Evolutionary conservation across 2,888 invertebrate genomes (phyloP).

Genomic region (Ennomos erosarius): DNA sequence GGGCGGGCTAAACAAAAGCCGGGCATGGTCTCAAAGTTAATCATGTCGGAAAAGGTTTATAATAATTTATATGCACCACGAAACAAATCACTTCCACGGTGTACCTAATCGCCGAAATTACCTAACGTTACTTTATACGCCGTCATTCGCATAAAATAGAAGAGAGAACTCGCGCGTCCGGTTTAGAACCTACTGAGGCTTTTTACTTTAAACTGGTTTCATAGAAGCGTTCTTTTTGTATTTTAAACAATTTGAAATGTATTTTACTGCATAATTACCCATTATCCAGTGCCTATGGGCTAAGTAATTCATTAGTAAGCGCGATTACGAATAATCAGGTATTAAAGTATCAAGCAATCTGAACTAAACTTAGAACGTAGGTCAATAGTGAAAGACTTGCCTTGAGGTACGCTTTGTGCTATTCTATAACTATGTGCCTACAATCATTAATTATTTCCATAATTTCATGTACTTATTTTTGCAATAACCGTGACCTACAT

Average conservation of each 20-base stretch:
- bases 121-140: slow-evolving; percentile 51
- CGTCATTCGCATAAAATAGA: slow-evolving; percentile 49
- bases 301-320: too few relatives aligned
- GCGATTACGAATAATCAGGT: too few relatives aligned
- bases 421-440: neutral
- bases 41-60: slow-evolving; percentile 18
- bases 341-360: too few relatives aligned
- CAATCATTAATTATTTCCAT: slow-evolving; percentile 2
- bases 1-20: too few relatives aligned
- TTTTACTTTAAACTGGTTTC: slow-evolving; percentile 50
- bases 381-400: slow-evolving; percentile 23
- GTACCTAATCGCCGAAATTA: slow-evolving; percentile 50
- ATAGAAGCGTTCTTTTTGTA: slow-evolving; percentile 38
- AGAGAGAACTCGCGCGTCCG: slow-evolving; percentile 55
- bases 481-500: slow-evolving; percentile 6
- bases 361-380: slow-evolving; percentile 1
- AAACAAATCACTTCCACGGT: slow-evolving; percentile 51
- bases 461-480: slow-evolving; percentile 8
- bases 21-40: too few relatives aligned
- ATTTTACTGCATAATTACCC: slow-evolving; percentile 2
- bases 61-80: slow-evolving; percentile 48
- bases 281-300: too few relatives aligned
- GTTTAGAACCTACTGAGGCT: slow-evolving; percentile 46
- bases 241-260: slow-evolving; percentile 33
- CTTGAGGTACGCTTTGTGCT: slow-evolving; percentile 23